Base-by-base conservation (phyloP, 2,888 invertebrate genomes). In the Drosophila paramelanica region DNA sequence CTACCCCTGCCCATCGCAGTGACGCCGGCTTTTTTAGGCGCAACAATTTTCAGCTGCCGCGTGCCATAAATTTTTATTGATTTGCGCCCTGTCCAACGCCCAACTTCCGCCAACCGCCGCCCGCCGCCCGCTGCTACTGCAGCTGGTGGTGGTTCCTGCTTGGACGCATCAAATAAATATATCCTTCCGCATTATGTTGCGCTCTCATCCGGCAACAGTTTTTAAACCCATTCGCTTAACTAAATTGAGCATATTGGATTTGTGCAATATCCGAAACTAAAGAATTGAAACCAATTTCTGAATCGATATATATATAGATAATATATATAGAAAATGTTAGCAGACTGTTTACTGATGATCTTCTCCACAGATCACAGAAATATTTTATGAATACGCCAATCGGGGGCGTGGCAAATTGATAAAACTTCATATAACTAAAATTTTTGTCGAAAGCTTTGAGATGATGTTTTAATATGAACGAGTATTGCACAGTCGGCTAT, bases 11-110 rank as follows among this genome's bases (percentile, higher is more conserved):
- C 36, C 23, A 14, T 38, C 1, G 17, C 17, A 17, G 17, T 33
- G 41, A 1, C 1, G 10, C 31, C 31, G 31, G 31, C 31, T 8
- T n/a, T 42, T 45, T 53, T n/a, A 79, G 82, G 89, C 89, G 86
- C 89, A 83, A 88, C 83, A 82, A 88, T 79, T 82, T 74, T 67
- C 87, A 83, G 77, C 87, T 79, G 89, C 74, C 72, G 83, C 87
- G 89, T 83, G 83, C 83, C 89, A 88, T 77, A 82, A 86, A 88
- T 83, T 86, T 86, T 86, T 88, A 84, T 84, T 73, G 83, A 84
- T 88, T 77, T 55, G 51, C 60, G 45, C 45, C 56, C 58, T 41
- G 52, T 17, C 38, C 31, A 31, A 31, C 31, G 31, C 27, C 27
- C 27, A 8, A 7, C 27, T 25, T 33, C 55, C 31, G 13, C 47